Percentiles rank a stretch among this genome's conserved stretches.
Evolutionary conservation across 2,888 invertebrate species (phyloP).

Genomic region (Dastarcus helophoroides): DNA sequence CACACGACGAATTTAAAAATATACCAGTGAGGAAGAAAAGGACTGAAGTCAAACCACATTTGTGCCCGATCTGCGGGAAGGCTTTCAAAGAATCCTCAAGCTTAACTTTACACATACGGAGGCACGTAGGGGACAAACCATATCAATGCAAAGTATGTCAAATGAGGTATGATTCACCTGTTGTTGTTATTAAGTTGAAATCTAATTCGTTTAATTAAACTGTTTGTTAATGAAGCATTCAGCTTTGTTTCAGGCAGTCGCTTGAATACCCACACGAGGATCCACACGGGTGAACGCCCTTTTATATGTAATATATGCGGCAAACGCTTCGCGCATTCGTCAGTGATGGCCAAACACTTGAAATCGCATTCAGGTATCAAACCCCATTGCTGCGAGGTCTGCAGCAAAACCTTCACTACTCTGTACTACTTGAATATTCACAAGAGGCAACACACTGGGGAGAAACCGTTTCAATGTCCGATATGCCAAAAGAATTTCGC

Average conservation of each 20-base stretch:
- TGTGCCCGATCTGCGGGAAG: slow-evolving; percentile 28
- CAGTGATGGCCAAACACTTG: slow-evolving; percentile 13
- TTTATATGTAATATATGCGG: slow-evolving; percentile 24
- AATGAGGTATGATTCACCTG: slow-evolving; percentile 17
- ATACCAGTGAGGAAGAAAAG: slow-evolving; percentile 10
- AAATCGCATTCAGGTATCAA: slow-evolving; percentile 21
- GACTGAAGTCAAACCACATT: slow-evolving; percentile 16
- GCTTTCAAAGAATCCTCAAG: slow-evolving; percentile 24
- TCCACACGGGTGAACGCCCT: slow-evolving; percentile 25
- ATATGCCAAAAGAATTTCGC: slow-evolving; percentile 24
- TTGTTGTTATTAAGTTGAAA: too few relatives aligned
- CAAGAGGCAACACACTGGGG: slow-evolving; percentile 22
- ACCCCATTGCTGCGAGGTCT: slow-evolving; percentile 22
- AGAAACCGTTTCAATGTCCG: slow-evolving; percentile 24
- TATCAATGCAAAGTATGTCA: slow-evolving; percentile 24
- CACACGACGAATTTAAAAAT: slow-evolving; percentile 15
- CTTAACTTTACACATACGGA: slow-evolving; percentile 24
- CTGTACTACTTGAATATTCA: slow-evolving; percentile 26
- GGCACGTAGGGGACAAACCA: slow-evolving; percentile 25
- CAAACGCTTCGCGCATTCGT: slow-evolving; percentile 24
- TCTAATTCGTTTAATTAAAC: too few relatives aligned
- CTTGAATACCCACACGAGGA: slow-evolving; percentile 23
- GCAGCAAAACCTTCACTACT: slow-evolving; percentile 23
- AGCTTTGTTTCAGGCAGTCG: slow-evolving; percentile 27
- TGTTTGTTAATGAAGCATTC: too few relatives aligned